Evolutionary conservation across 2,888 invertebrate genomes (phyloP).

Genomic region (Megamerina dolium): DNA sequence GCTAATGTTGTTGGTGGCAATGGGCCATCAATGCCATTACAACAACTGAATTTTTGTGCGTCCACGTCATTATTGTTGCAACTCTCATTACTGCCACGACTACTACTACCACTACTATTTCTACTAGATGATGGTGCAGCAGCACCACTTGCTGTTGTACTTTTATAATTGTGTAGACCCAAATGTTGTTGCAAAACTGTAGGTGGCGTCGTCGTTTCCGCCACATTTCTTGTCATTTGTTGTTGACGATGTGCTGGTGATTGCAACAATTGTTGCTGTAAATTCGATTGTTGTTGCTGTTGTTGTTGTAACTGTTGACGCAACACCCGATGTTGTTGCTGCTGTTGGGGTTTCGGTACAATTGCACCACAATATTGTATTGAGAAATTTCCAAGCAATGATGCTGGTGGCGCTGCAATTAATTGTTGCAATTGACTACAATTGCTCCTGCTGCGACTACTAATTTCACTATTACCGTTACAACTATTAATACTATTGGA

Average conservation of each 20-base stretch:
- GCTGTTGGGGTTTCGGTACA: conserved; percentile 23
- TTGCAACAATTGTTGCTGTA: neutral
- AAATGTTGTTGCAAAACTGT: conserved; percentile 46
- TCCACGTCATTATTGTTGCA: too few species aligned
- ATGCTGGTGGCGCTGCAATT: conserved; percentile 43
- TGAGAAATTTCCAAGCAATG: conserved; percentile 19
- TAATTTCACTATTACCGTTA: conserved; percentile 13
- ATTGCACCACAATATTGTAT: conserved; percentile 6
- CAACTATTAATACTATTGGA: neutral
- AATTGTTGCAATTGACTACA: conserved; percentile 46
- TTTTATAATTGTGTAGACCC: conserved; percentile 46
- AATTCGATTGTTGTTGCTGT: conserved; percentile 4
- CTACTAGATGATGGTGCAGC: conserved; percentile 12
- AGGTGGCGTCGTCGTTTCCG: conserved; percentile 22
- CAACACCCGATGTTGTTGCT: too few species aligned
- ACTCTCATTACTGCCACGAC: conserved; percentile 25
- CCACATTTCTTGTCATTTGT: conserved; percentile 3
- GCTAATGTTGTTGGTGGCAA: conserved; percentile 39
- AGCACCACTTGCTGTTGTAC: conserved; percentile 29
- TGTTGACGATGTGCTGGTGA: neutral
- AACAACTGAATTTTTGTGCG: too few species aligned
- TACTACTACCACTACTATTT: too few species aligned
- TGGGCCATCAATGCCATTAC: too few species aligned
- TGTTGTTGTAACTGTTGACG: conserved; percentile 10
- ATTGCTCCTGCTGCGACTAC: conserved; percentile 18